These are phyloP conservation scores for Indicator indicator DNA, from an alignment of 2,113 vertebrate genomes.

Conservation along the genomic window DNA sequence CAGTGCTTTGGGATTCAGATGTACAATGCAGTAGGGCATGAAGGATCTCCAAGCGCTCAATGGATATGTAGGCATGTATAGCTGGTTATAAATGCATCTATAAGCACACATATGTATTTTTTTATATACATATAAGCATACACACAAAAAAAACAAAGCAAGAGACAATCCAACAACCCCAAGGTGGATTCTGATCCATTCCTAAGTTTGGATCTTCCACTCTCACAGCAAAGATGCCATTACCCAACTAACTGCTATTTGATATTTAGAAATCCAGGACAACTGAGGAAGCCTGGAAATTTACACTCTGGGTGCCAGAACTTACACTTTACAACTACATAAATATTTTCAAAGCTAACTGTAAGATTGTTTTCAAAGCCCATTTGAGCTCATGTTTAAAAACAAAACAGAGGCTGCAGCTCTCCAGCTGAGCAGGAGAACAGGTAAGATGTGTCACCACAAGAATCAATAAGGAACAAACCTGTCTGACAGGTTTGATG, in stretches of 20 bases:
- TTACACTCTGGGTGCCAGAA: not conserved
- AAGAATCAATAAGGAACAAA: not conserved
- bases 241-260: rapidly evolving
- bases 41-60: not conserved
- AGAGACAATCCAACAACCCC: not conserved
- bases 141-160: not conserved
- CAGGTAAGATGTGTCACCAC: not conserved
- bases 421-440: not conserved
- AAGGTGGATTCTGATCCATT: not conserved
- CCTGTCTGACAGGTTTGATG: not conserved
- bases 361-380: not conserved
- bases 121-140: not conserved
- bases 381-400: not conserved
- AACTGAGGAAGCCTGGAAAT: not conserved
- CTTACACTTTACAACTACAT: not conserved
- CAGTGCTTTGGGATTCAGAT: not conserved
- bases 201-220: not conserved
- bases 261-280: not conserved
- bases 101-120: not conserved
- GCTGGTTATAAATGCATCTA: not conserved
- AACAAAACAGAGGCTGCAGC: not conserved
- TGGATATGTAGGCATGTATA: rapidly evolving
- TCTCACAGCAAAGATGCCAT: not conserved
- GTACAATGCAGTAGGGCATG: rapidly evolving
- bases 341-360: not conserved